Percentiles rank a stretch among this genome's conserved stretches.
phyloP scores from a whole-genome alignment of 2,888 invertebrate species.

The Caenorhabditis virilis region DNA sequence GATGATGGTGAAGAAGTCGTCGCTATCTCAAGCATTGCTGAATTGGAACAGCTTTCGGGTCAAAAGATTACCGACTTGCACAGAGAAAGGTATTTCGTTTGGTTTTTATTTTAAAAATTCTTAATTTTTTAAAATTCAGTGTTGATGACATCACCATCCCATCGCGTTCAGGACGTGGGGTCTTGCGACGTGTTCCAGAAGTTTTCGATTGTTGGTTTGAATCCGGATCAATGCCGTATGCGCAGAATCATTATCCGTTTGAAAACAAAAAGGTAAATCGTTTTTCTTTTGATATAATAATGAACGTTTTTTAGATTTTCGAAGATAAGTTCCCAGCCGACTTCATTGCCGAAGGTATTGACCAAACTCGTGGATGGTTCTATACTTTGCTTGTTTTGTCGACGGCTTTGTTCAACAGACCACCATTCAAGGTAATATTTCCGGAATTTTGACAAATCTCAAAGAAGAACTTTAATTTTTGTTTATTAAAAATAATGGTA shows the following conservation, averaged over 20 bases:
- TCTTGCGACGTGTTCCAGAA: constrained; percentile 83
- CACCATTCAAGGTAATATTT: constrained; percentile 91
- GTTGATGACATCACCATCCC: constrained; percentile 92
- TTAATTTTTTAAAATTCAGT: constrained; percentile 68
- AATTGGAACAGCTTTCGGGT: constrained; percentile 84
- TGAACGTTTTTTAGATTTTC: constrained; percentile 72
- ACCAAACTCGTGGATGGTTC: constrained; percentile 74
- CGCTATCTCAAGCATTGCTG: constrained; percentile 89
- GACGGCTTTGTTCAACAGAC: constrained; percentile 90
- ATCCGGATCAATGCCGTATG: constrained; percentile 98
- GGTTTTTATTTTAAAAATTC: background rate
- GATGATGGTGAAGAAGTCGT: constrained; percentile 78
- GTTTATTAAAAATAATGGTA: no score
- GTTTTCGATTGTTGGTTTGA: constrained; percentile 99
- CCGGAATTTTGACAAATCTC: no score
- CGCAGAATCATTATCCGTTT: constrained; percentile 93
- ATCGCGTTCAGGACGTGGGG: constrained; percentile 83
- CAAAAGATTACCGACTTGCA: constrained; percentile 85
- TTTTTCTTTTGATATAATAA: constrained; percentile 72
- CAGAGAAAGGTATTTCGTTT: constrained; percentile 77
- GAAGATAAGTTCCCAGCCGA: constrained; percentile 92
- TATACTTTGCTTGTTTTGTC: constrained; percentile 96
- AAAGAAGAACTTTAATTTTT: no score
- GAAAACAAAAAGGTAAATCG: constrained; percentile 73
- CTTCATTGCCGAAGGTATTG: constrained; percentile 92